These are phyloP conservation scores for Lepus oiostolus DNA, from an alignment of 2,797 vertebrate species.

Conservation along the genomic window DNA sequence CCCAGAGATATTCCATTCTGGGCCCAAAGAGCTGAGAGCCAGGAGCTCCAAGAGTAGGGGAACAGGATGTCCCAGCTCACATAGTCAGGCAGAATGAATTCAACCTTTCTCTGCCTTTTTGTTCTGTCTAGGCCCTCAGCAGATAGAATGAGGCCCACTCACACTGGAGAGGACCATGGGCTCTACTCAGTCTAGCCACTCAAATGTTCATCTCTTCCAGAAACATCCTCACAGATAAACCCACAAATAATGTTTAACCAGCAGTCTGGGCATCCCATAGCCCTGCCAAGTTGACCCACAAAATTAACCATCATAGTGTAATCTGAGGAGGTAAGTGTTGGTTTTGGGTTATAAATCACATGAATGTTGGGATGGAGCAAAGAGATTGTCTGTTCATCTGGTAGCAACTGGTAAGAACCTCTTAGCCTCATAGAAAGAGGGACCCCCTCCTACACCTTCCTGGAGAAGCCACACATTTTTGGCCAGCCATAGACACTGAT, in stretches of 20 bases:
- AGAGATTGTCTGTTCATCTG: neutral
- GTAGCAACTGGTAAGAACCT: neutral
- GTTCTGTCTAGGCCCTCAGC: neutral
- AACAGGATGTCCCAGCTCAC: neutral
- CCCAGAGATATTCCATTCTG: neutral
- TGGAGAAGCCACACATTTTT: neutral
- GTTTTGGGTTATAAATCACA: neutral
- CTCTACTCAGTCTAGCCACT: neutral
- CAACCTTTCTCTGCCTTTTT: neutral
- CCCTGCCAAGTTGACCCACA: neutral
- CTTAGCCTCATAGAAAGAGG: neutral
- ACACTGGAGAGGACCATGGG: neutral
- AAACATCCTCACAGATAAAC: neutral
- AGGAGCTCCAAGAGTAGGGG: neutral
- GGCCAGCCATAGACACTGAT: neutral
- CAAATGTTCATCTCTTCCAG: neutral
- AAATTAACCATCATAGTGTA: neutral
- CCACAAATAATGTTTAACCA: neutral
- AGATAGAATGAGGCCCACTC: neutral
- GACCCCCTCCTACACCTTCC: neutral
- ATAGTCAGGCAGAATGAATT: neutral
- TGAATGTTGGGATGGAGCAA: neutral
- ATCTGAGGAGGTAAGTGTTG: neutral
- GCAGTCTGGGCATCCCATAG: neutral
- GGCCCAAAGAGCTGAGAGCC: neutral